Evolutionary conservation across 2,888 invertebrate genomes (phyloP).

Genomic region (Agonum fuliginosum): DNA sequence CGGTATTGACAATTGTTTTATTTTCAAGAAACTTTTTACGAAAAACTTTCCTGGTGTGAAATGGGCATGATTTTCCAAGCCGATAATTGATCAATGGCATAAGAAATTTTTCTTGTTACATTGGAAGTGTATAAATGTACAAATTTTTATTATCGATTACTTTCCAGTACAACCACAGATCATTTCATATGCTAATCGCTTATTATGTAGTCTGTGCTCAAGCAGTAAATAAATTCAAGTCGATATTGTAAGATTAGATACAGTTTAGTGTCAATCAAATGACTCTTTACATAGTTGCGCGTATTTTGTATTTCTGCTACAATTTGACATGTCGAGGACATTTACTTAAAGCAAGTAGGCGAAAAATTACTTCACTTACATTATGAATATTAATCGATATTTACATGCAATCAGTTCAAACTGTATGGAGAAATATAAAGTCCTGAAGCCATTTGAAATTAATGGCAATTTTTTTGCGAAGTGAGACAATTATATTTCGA

Average conservation of each 20-base stretch:
- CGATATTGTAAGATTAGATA: slow-evolving; percentile 30
- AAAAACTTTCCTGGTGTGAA: too few relatives aligned
- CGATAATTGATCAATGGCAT: too few relatives aligned
- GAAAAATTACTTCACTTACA: slow-evolving; percentile 13
- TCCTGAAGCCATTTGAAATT: too few relatives aligned
- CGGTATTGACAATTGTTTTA: too few relatives aligned
- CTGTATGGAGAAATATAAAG: too few relatives aligned
- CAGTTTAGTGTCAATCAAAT: slow-evolving; percentile 39
- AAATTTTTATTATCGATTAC: too few relatives aligned
- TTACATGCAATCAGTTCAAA: neutral
- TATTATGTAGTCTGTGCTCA: slow-evolving; percentile 38
- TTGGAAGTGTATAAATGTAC: too few relatives aligned
- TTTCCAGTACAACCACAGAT: neutral
- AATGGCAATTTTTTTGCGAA: too few relatives aligned
- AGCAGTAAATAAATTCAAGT: slow-evolving; percentile 46
- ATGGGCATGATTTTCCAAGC: too few relatives aligned
- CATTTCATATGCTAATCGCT: slow-evolving; percentile 45
- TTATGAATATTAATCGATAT: slow-evolving; percentile 12
- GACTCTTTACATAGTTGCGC: slow-evolving; percentile 6
- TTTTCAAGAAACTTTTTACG: too few relatives aligned
- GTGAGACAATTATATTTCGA: too few relatives aligned
- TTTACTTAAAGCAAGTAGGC: slow-evolving; percentile 5
- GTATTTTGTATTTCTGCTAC: slow-evolving; percentile 17
- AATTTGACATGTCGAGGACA: slow-evolving; percentile 25
- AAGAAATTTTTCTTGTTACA: too few relatives aligned